A percentile compares a stretch with the other conserved stretches of the same genome.
Conservation (phyloP, 2,113 vertebrate species). For the Rhombomys opimus region DNA sequence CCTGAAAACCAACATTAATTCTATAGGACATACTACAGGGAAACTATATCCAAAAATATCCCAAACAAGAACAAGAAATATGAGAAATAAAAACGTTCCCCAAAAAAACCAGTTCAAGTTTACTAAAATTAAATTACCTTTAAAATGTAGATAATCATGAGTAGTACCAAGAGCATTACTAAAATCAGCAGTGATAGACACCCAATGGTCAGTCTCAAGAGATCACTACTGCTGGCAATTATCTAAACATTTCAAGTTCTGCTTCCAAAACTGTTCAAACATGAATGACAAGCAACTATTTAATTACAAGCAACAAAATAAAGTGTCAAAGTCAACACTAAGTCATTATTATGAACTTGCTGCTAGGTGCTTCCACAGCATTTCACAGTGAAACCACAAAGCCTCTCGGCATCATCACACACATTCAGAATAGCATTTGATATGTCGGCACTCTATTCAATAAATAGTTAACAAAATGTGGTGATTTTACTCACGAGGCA, state of each 20-base stretch:
- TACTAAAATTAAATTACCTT: constrained; percentile 28
- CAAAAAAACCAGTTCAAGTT: constrained; percentile 50
- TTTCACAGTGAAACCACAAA: constrained; percentile 57
- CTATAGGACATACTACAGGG: neutral
- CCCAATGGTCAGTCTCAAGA: neutral
- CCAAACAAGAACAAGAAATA: neutral
- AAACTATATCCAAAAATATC: neutral
- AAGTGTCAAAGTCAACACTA: constrained; percentile 21
- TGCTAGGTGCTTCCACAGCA: neutral
- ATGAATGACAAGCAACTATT: neutral
- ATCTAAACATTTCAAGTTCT: neutral
- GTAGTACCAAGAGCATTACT: neutral
- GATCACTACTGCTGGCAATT: neutral
- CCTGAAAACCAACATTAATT: neutral
- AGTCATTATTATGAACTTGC: constrained; percentile 29
- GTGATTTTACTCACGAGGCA: neutral
- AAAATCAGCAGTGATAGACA: neutral
- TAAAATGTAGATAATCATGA: constrained; percentile 1
- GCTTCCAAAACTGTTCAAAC: neutral
- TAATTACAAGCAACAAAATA: neutral
- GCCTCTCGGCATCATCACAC: neutral
- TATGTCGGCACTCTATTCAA: neutral
- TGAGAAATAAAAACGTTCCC: neutral
- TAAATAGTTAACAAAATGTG: neutral
- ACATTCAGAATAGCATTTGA: neutral